Evolutionary conservation across 2,113 vertebrate species (phyloP).

Genomic region (Chaenogobius annularis): DNA sequence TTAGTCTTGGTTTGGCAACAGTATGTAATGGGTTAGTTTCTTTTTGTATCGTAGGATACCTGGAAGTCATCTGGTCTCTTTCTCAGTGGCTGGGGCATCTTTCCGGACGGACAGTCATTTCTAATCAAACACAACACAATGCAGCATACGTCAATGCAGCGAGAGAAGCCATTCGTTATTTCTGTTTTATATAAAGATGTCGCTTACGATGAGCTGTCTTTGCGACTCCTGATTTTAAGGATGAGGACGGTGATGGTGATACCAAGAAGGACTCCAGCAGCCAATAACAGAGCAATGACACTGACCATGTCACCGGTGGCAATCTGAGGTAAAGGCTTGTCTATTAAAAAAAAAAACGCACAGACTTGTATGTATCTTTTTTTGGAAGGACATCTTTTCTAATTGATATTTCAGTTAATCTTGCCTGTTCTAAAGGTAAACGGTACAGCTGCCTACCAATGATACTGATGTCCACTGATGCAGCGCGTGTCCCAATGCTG

Average conservation of each 20-base stretch:
- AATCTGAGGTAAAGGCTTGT: conserved; percentile 73
- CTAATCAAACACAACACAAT: conserved; percentile 28
- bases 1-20: background rate
- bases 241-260: conserved; percentile 75
- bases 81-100: conserved; percentile 57
- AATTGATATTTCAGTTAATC: background rate
- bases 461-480: conserved; percentile 89
- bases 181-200: background rate
- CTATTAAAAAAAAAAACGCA: conserved; percentile 48
- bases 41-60: conserved; percentile 35
- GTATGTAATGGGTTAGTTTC: background rate
- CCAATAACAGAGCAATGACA: conserved; percentile 74
- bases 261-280: conserved; percentile 73
- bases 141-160: background rate
- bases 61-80: conserved; percentile 71
- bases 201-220: conserved; percentile 70
- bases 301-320: conserved; percentile 73
- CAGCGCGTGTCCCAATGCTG: conserved; percentile 88
- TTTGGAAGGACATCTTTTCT: background rate
- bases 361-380: background rate
- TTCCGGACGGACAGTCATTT: conserved; percentile 59
- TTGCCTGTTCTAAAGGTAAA: background rate
- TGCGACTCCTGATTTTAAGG: conserved; percentile 72
- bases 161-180: background rate
- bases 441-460: conserved; percentile 81